Evolutionary conservation across 2,113 vertebrate species (phyloP), one percentile per base, ranked within the genome.

Genomic region (Esox niger): DNA sequence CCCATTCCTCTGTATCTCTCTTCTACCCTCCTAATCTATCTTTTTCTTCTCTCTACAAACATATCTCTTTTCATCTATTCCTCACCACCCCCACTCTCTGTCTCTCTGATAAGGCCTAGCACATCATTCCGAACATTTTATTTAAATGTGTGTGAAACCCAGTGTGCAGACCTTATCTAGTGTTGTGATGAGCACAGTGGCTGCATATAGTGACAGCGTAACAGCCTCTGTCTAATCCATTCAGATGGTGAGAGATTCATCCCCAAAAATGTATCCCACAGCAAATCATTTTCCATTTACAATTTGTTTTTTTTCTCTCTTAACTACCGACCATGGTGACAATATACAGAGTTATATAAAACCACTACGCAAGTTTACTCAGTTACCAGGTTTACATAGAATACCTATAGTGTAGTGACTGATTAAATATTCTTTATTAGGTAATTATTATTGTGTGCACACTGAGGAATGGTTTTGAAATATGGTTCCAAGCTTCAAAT

Each of bases 111-210:
- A 76, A 74, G 58, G 62, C 49, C 58, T 31, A 29, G 9, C 64
- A 11, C 61, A 33, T 75, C 65, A 58, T 62, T 29, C 35, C 74
- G 35, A 52, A 6, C 31, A 29, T 60, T 74, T 81, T 63, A 77
- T 82, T 82, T 63, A 76, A 81, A 78, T 81, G 57, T 78, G 62
- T 73, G 69, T 32, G 30, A 43, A 72, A 27, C 56, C 64, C 52
- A 75, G 72, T 57, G 77, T 75, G 73, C 71, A 83, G 64, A n/a
- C 43, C 43, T 78, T 84, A 81, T 85, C 79, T 68, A 62, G 68
- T 55, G 59, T 64, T 64, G 59, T 73, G 73, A 82, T 81, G 84
- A 81, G 62, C 75, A 74, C 55, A 46, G 31, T 70, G 68, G 68
- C 66, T 71, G 67, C 60, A 75, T 71, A 82, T 79, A 84, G 77